Conservation (phyloP, 2,888 invertebrate genomes). For the Synergus itoensis region DNA sequence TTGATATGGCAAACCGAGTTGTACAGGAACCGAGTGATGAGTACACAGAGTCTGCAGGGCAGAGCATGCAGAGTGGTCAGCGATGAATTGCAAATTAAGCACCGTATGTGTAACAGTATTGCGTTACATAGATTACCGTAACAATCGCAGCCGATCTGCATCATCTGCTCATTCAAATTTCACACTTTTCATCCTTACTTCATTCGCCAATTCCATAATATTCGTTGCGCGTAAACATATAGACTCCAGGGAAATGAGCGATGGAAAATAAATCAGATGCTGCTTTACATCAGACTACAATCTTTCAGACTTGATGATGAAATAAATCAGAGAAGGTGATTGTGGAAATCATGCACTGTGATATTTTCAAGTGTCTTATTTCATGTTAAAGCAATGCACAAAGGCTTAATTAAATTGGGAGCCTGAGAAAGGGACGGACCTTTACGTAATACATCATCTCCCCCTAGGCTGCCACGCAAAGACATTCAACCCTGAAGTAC, state of each 20-base stretch:
- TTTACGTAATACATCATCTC: slow-evolving; percentile 35
- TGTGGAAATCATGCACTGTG: no score
- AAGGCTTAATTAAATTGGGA: slow-evolving; percentile 30
- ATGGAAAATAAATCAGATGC: neutral
- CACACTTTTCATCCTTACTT: neutral
- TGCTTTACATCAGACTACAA: neutral
- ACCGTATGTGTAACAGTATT: neutral
- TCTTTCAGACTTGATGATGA: neutral
- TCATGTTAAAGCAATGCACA: slow-evolving; percentile 13
- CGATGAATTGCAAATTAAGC: slow-evolving; percentile 32
- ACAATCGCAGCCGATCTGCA: slow-evolving; percentile 9
- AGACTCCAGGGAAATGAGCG: neutral
- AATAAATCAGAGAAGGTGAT: no score
- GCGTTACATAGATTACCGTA: slow-evolving; percentile 18
- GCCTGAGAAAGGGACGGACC: slow-evolving; percentile 23
- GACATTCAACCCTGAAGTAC: slow-evolving; percentile 46
- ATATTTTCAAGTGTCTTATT: no score
- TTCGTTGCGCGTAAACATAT: neutral
- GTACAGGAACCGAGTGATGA: neutral
- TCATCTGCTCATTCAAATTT: neutral
- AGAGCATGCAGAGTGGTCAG: slow-evolving; percentile 1
- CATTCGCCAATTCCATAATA: neutral
- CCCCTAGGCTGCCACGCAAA: slow-evolving; percentile 13
- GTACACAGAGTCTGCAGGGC: neutral
- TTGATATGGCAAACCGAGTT: slow-evolving; percentile 4